Evolutionary conservation across 2,888 invertebrate species (phyloP).

Genomic region (Cheilosia urbana): DNA sequence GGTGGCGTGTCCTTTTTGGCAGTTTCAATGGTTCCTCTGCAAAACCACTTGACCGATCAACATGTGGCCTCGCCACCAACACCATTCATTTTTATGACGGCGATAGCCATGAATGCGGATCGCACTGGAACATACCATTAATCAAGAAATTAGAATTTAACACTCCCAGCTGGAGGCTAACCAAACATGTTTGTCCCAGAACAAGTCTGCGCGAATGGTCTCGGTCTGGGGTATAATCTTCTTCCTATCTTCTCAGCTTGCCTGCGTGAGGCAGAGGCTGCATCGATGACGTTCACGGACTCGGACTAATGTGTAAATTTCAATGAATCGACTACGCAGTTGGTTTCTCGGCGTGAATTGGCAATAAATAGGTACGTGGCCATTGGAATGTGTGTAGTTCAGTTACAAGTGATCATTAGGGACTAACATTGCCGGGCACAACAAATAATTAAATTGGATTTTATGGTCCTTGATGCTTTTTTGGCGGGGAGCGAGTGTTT

Average conservation of each 20-base stretch:
- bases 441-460: slow-evolving; percentile 57
- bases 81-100: slow-evolving; percentile 26
- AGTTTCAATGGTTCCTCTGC: slow-evolving; percentile 9
- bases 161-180: slow-evolving; percentile 70
- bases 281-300: slow-evolving; percentile 44
- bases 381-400: slow-evolving; percentile 26
- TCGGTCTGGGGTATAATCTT: slow-evolving; percentile 4
- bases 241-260: slow-evolving; percentile 8
- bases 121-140: slow-evolving; percentile 61
- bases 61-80: slow-evolving; percentile 31
- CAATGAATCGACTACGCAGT: slow-evolving; percentile 11
- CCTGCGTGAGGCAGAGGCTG: not conserved
- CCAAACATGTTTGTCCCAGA: slow-evolving; percentile 58
- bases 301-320: slow-evolving; percentile 62
- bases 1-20: slow-evolving; percentile 27
- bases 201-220: slow-evolving; percentile 50
- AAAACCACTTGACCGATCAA: slow-evolving; percentile 57
- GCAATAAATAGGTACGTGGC: slow-evolving; percentile 15
- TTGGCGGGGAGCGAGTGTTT: not conserved
- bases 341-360: slow-evolving; percentile 5
- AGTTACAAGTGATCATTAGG: slow-evolving; percentile 50
- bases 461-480: not conserved
- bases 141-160: slow-evolving; percentile 75
- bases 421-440: slow-evolving; percentile 40
- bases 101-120: slow-evolving; percentile 57